These are phyloP conservation scores for Electrophaes corylata DNA, from an alignment of 2,888 invertebrate species.

Conservation along the genomic window DNA sequence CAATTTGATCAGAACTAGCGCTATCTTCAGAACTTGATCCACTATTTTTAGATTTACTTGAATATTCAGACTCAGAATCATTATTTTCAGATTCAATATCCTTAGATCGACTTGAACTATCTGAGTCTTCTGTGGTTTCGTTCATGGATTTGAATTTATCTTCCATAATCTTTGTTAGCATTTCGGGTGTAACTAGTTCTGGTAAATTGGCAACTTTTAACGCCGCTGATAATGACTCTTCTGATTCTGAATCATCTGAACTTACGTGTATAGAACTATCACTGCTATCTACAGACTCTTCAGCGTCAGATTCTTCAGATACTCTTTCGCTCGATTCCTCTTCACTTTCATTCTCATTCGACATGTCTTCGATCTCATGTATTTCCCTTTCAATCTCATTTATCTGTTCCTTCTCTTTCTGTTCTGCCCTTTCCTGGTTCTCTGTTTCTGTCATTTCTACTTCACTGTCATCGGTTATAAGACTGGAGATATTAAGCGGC, in stretches of 20 bases:
- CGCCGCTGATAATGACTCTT: neutral
- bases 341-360: conserved; percentile 47
- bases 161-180: conserved; percentile 10
- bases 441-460: conserved; percentile 50
- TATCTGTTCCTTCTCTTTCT: conserved; percentile 70
- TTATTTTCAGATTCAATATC: neutral
- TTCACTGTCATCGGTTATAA: conserved; percentile 76
- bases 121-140: neutral
- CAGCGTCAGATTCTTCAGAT: conserved; percentile 39
- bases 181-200: neutral
- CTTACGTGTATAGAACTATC: conserved; percentile 4
- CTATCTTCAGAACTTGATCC: too few species aligned
- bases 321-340: conserved; percentile 21
- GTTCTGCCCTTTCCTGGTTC: conserved; percentile 47
- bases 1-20: conserved; percentile 18
- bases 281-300: neutral
- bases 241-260: conserved; percentile 7
- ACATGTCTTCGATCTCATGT: conserved; percentile 73
- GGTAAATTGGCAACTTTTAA: neutral
- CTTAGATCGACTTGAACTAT: conserved; percentile 4
- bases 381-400: conserved; percentile 77
- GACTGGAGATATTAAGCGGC: conserved; percentile 54
- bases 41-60: neutral
- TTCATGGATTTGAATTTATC: neutral
- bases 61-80: conserved; percentile 5